Percentiles rank a stretch among this genome's conserved stretches.
Evolutionary conservation across 2,888 invertebrate genomes (phyloP).

Genomic region (Luperina testacea): DNA sequence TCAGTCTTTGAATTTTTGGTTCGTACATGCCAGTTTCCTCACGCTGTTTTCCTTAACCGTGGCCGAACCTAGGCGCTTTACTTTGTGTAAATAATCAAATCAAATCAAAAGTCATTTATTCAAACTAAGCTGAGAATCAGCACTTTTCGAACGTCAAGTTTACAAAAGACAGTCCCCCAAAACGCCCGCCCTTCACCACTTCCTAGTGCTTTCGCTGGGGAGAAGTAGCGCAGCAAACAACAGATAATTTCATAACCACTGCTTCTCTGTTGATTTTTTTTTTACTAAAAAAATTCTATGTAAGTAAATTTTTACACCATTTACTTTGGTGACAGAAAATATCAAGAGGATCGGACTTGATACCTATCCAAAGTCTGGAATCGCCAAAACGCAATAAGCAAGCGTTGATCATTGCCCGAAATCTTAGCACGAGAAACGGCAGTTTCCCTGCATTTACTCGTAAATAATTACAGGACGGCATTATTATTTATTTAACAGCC

Average conservation of each 20-base stretch:
- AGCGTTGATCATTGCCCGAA: neutral
- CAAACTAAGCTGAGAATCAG: no score
- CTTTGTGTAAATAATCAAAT: neutral
- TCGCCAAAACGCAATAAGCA: neutral
- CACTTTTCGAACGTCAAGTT: no score
- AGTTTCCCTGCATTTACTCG: neutral
- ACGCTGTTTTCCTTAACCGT: neutral
- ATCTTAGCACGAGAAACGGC: neutral
- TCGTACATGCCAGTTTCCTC: neutral
- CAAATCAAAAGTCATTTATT: no score
- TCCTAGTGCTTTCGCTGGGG: no score
- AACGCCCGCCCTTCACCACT: no score
- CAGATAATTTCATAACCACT: no score
- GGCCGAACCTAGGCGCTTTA: neutral
- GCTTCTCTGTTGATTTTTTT: no score
- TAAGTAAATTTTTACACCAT: neutral
- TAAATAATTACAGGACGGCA: constrained; percentile 20
- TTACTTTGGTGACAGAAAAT: neutral
- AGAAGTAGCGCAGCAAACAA: no score
- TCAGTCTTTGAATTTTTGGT: neutral
- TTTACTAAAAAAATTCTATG: neutral
- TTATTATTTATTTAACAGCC: constrained; percentile 39
- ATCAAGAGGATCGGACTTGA: neutral
- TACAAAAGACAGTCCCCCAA: no score
- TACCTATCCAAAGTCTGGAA: neutral